Percentiles rank a stretch among this genome's conserved stretches.
phyloP scores from a whole-genome alignment of 2,797 vertebrate genomes.

The Meda fulgida region DNA sequence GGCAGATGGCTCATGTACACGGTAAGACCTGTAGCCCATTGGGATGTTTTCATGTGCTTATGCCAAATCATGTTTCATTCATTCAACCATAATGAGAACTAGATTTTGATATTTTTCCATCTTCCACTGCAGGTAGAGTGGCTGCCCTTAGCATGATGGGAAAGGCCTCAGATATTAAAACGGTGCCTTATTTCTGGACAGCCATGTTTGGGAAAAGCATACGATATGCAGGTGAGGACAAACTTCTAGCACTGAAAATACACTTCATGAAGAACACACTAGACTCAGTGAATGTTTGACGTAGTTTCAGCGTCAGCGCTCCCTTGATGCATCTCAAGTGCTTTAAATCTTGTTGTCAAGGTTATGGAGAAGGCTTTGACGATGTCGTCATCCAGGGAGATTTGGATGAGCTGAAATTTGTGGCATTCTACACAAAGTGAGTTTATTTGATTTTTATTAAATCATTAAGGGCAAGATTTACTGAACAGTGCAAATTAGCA shows the following conservation, averaged over 20 bases:
- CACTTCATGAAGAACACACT: neutral
- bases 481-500: no score
- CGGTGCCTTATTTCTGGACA: slow-evolving; percentile 95
- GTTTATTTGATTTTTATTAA: slow-evolving; percentile 42
- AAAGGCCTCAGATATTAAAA: slow-evolving; percentile 87
- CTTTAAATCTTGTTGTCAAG: slow-evolving; percentile 71
- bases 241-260: neutral
- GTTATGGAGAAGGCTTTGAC: slow-evolving; percentile 96
- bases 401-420: slow-evolving; percentile 95
- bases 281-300: no score
- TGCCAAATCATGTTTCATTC: neutral
- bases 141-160: slow-evolving; percentile 95
- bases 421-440: slow-evolving; percentile 98
- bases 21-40: slow-evolving; percentile 77
- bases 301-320: neutral
- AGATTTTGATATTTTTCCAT: slow-evolving; percentile 1
- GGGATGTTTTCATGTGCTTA: neutral
- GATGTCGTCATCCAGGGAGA: slow-evolving; percentile 98
- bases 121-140: slow-evolving; percentile 80
- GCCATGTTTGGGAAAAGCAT: slow-evolving; percentile 98
- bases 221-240: slow-evolving; percentile 86
- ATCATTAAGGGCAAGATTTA: neutral
- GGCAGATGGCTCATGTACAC: slow-evolving; percentile 98
- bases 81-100: neutral
- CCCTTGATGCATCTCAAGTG: neutral